Conservation (phyloP, 1,140 invertebrate species). For the Pararge aegeria region DNA sequence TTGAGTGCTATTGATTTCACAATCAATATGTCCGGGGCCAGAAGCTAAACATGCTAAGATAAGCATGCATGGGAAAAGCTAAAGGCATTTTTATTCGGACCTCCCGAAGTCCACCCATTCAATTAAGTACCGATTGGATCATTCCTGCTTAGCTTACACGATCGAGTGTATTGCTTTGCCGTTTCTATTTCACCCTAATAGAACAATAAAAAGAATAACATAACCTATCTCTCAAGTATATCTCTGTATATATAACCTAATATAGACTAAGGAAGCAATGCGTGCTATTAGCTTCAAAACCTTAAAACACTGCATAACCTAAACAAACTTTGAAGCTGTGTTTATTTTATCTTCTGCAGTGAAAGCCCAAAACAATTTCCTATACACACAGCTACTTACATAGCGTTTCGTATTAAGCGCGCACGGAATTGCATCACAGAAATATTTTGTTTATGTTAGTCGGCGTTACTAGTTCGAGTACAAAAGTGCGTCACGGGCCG, state of each 20-base stretch:
- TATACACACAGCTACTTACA: background rate
- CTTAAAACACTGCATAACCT: background rate
- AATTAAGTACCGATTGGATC: no score
- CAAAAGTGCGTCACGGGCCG: conserved; percentile 62
- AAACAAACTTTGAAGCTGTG: background rate
- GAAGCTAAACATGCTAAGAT: no score
- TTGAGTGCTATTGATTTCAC: no score
- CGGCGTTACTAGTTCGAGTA: conserved; percentile 41
- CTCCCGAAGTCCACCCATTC: no score
- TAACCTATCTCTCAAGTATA: no score
- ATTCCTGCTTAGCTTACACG: no score
- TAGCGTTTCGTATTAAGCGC: background rate
- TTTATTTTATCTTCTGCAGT: background rate
- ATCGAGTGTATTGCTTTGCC: no score
- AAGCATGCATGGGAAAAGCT: no score
- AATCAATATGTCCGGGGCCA: no score
- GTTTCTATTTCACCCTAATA: no score
- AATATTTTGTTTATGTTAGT: conserved; percentile 24
- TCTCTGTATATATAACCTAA: background rate
- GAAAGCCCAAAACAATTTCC: background rate
- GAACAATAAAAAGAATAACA: no score
- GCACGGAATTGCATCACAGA: conserved; percentile 21
- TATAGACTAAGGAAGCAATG: background rate
- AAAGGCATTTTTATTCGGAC: no score
- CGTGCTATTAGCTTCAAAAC: background rate